Percentiles rank a stretch among this genome's conserved stretches.
Conservation (phyloP, 2,797 vertebrate genomes). For the Cichlasoma orientale region DNA sequence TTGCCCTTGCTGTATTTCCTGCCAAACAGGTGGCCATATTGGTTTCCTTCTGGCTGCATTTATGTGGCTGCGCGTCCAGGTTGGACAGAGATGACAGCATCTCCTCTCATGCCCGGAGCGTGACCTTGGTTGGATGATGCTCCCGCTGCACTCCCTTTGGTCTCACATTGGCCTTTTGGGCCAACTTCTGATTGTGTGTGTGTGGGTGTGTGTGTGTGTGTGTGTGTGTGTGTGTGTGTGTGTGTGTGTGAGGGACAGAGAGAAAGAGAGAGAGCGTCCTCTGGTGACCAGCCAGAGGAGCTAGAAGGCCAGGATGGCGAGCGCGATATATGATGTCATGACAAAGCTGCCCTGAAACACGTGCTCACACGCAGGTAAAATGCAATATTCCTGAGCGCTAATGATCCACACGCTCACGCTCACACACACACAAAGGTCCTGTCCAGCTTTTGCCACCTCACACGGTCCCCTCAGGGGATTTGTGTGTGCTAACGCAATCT, state of each 20-base stretch:
- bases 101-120: slow-evolving; percentile 54
- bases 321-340: slow-evolving; percentile 20
- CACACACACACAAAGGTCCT: slow-evolving; percentile 12
- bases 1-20: slow-evolving; percentile 58
- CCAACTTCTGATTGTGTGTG: slow-evolving; percentile 50
- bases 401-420: slow-evolving; percentile 17
- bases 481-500: slow-evolving; percentile 28
- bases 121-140: slow-evolving; percentile 58
- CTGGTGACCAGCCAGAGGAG: slow-evolving; percentile 65
- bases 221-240: background rate
- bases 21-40: slow-evolving; percentile 72
- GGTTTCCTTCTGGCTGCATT: slow-evolving; percentile 67
- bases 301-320: slow-evolving; percentile 42
- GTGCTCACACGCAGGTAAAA: background rate
- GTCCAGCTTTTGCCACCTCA: slow-evolving; percentile 40
- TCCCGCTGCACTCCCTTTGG: slow-evolving; percentile 50
- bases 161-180: slow-evolving; percentile 63
- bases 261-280: slow-evolving; percentile 30
- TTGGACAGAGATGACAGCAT: slow-evolving; percentile 71
- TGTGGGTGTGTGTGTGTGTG: background rate
- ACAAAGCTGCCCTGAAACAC: slow-evolving; percentile 6
- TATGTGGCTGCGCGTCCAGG: slow-evolving; percentile 50
- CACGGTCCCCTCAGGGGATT: slow-evolving; percentile 24
- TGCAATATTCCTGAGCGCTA: background rate
- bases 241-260: background rate